These are phyloP conservation scores for Caenorhabditis latens DNA, from an alignment of 1,140 invertebrate species.

Conservation along the genomic window DNA sequence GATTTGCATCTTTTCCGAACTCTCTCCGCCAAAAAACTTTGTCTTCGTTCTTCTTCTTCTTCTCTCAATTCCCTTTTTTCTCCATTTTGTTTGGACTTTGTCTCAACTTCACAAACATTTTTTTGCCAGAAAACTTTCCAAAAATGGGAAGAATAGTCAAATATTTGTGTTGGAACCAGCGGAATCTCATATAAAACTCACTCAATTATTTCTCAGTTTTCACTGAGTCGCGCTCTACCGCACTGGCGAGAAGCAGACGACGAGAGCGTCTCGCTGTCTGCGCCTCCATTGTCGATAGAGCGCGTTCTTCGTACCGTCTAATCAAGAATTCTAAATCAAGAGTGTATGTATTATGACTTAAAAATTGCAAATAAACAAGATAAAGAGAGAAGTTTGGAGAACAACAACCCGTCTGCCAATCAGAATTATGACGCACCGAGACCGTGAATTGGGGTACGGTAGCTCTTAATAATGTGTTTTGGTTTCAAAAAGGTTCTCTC, in stretches of 20 bases:
- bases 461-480: neutral
- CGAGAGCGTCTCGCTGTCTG: no score
- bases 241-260: no score
- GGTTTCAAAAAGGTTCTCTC: no score
- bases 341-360: no score
- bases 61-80: neutral
- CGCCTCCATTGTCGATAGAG: no score
- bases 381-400: neutral
- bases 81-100: neutral
- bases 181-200: neutral
- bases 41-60: neutral
- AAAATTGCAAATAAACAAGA: neutral
- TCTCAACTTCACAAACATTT: conserved; percentile 16
- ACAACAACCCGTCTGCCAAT: conserved; percentile 10
- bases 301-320: no score
- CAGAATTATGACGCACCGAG: conserved; percentile 8
- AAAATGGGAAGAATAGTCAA: neutral
- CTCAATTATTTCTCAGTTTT: neutral
- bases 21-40: conserved; percentile 1
- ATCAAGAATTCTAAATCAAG: no score
- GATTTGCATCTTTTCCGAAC: conserved; percentile 26
- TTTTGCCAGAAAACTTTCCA: neutral
- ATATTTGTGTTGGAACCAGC: conserved; percentile 1
- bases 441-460: neutral
- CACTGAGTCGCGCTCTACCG: no score